A percentile compares a stretch with the other conserved stretches of the same genome.
Conservation (phyloP, 2,797 vertebrate genomes). For the Mus caroli region DNA sequence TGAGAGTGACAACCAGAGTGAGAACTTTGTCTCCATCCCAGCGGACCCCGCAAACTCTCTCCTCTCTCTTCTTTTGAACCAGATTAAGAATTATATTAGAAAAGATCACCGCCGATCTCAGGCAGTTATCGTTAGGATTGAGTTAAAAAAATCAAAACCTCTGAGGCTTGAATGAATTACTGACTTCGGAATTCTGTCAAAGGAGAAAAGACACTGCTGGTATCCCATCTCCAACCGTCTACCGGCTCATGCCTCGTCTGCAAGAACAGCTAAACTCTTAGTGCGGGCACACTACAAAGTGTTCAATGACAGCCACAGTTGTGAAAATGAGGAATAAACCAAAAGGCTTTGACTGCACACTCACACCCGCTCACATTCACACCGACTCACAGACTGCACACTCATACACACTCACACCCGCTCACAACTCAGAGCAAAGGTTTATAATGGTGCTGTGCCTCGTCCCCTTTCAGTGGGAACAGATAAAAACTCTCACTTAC, state of each 20-base stretch:
- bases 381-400: neutral
- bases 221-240: neutral
- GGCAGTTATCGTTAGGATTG: neutral
- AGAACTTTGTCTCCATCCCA: neutral
- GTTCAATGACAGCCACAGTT: neutral
- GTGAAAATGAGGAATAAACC: neutral
- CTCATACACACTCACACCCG: neutral
- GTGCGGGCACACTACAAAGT: neutral
- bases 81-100: conserved; percentile 8
- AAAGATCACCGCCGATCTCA: neutral
- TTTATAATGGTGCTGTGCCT: neutral
- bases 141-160: conserved; percentile 37
- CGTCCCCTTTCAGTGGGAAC: too few relatives aligned
- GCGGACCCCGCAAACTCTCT: neutral
- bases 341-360: neutral
- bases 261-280: conserved; percentile 10
- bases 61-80: conserved; percentile 38
- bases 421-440: neutral
- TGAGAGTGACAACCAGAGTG: neutral
- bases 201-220: neutral
- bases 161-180: neutral
- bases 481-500: conserved; percentile 16
- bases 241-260: neutral
- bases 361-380: too few relatives aligned
- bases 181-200: conserved; percentile 41